Base-by-base conservation (phyloP, 2,797 vertebrate genomes). In the Enteromius afrohamiltoni region DNA sequence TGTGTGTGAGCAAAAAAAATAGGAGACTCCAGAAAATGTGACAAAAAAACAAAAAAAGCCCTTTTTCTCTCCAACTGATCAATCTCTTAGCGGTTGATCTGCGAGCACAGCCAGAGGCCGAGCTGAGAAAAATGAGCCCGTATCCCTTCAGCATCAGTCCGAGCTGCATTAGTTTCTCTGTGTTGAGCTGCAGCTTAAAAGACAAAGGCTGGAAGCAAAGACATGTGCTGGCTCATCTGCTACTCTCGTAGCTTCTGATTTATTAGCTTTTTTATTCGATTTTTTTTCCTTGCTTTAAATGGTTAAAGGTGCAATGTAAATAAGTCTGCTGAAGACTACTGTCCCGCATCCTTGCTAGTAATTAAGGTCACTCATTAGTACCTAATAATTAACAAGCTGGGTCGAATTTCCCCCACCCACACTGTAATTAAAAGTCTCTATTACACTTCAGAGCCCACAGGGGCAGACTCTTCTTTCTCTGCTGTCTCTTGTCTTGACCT, bases 61-160 rank as follows among this genome's bases (percentile, higher is more conserved):
- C 4, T 17, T 84, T 74, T 81, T 80, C 60, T 47, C 64, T 51
- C n/a, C 37, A 76, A 85, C 67, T 85, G 83, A 87, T 86, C 88
- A 86, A 83, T 87, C 80, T 85, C 71, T 74, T 26, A 64, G 67
- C 53, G 16, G 87, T 85, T 85, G 86, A 86, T 87, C 82, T 86
- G 86, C 70, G n/a, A 87, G 88, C 86, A 49, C 83, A 83, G 82
- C 85, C 86, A 79, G 86, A 79, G 68, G 86, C 77, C 71, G 55
- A 74, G 80, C 70, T 69, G 67, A 87, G 84, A 87, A 87, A 88
- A 86, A 87, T 86, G 83, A 87, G 79, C 23, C 23, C 1, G 14
- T 19, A 62, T 86, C 62, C 82, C 45, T 87, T 69, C 80, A 83
- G 65, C 47, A 34, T 40, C 21, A 75, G 73, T 67, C 21, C 47